Base-by-base conservation (phyloP, 2,888 invertebrate genomes). In the Hyppa rectilinea region DNA sequence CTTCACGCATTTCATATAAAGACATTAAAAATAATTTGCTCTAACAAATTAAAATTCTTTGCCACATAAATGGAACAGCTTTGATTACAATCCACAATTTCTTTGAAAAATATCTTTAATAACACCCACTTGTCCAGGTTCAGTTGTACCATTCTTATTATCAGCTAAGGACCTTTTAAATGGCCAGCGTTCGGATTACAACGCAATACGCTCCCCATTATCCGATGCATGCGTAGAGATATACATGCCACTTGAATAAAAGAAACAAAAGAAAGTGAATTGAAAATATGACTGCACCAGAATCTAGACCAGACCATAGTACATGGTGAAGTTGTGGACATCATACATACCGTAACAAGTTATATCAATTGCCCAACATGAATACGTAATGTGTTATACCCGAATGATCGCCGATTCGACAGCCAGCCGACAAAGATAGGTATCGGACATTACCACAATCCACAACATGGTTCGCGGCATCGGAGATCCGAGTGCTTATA, bases 281-380 rank as follows among this genome's bases (percentile, higher is more conserved):
- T 80, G 26, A 53, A 80, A 66, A 69, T 75, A 64, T 80, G 47
- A 65, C 61, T 71, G 67, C 64, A 62, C n/a, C 38, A 75, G 64
- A 45, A 62, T 75, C 58, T 68, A 80, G 75, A 56, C 31, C 17
- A 52, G 17, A 20, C 20, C 56, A 23, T 63, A 58, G 17, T 6
- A 43, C 34, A 43, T 71, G 40, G 58, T 40, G 61, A 47, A 50
- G 62, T 34, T 61, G 50, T 40, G 45, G 61, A 52, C 55, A 10
- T 34, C n/a, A 59, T 58, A 67, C 85, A 86, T 81, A 87, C 84
- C 83, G 82, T 84, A 86, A 92, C 92, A 92, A 90, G 90, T 89
- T 87, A 92, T 94, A 93, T 93, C 94, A 92, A 93, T 93, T 93
- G 93, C 92, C 88, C 87, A 92, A 92, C 92, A 92, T 92, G 93